Conservation (phyloP, 1,140 invertebrate genomes). For the Aricia agestis region DNA sequence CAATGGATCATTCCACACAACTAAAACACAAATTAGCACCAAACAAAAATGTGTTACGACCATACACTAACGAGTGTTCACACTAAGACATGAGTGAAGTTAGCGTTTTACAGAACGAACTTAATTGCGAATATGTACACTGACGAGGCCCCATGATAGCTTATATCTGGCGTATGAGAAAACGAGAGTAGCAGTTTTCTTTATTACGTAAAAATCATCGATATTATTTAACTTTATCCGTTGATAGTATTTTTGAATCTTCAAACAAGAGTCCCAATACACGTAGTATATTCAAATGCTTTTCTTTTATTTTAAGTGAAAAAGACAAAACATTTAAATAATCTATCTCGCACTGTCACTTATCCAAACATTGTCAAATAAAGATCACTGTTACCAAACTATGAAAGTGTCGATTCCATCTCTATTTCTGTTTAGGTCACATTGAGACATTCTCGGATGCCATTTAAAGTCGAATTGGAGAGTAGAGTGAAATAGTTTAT, state of each 20-base stretch:
- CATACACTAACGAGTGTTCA: constrained; percentile 5
- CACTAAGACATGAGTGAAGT: constrained; percentile 13
- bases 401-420: constrained; percentile 8
- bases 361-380: neutral
- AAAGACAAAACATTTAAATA: neutral
- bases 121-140: constrained; percentile 10
- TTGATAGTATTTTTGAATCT: too few species aligned
- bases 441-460: neutral
- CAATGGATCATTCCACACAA: neutral
- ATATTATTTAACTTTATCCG: too few species aligned
- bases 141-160: constrained; percentile 6
- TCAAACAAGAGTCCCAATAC: too few species aligned
- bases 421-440: neutral
- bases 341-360: neutral
- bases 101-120: constrained; percentile 8
- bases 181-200: neutral
- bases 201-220: neutral
- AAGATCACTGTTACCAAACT: neutral
- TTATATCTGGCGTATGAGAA: constrained; percentile 2
- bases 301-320: too few species aligned
- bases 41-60: constrained; percentile 2
- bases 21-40: neutral
- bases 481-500: neutral
- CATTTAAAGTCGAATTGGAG: neutral
- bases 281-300: too few species aligned